Conservation (phyloP, 2,113 vertebrate genomes). For the Myotis davidii region DNA sequence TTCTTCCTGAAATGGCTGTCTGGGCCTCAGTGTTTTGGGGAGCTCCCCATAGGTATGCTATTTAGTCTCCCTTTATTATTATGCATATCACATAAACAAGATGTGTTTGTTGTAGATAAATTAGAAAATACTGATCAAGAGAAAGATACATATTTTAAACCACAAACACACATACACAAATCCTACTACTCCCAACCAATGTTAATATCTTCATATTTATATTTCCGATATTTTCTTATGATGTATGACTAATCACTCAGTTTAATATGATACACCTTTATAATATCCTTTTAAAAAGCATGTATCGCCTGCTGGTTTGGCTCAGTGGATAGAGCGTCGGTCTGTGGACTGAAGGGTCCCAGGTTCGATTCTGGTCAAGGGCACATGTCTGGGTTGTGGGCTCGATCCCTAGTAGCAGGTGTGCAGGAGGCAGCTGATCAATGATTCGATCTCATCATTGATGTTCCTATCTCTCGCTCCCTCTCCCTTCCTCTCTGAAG, state of each 20-base stretch:
- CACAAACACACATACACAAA: not conserved
- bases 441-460: too few species aligned
- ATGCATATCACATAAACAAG: not conserved
- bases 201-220: not conserved
- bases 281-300: not conserved
- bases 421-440: too few species aligned
- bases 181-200: not conserved
- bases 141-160: not conserved
- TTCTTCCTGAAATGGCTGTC: constrained; percentile 24
- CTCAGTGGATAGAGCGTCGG: too few species aligned
- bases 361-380: too few species aligned
- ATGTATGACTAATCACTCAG: not conserved
- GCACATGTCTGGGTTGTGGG: too few species aligned
- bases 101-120: not conserved
- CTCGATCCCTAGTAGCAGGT: too few species aligned
- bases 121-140: not conserved
- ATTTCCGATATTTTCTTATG: not conserved
- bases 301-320: not conserved
- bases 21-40: not conserved
- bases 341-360: too few species aligned
- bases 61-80: constrained; percentile 1
- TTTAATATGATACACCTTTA: not conserved
- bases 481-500: too few species aligned
- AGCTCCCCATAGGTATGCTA: not conserved
- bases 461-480: too few species aligned